Evolutionary conservation across 92 coral and sea anemone genomes (phyloP), one percentile per base, ranked within the genome.

Genomic region (Siderastrea siderea): DNA sequence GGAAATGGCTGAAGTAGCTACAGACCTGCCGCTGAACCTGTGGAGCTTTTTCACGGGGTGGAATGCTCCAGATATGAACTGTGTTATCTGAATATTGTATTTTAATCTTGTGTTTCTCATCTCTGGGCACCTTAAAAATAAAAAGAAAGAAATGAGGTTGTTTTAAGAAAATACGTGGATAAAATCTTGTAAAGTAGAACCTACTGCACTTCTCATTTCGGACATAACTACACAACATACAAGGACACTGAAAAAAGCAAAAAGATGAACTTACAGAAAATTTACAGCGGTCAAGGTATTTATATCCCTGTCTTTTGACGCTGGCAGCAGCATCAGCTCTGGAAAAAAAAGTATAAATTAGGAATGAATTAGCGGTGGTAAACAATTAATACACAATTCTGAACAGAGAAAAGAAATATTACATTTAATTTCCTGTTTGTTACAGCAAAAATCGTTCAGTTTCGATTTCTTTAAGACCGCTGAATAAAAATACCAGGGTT

Each of bases 291-390:
- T 97, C 99, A 69, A 97, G 81, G 78, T 97, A 93, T 83, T 91
- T 97, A 75, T 92, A 91, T 2, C 99, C 99, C 87, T 97, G 98
- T 47, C 97, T 94, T 73, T 97, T 97, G 4, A 89, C 55, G 59
- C 98, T 98, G 12, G 94, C 92, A 6, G 91, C 98, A 51, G 99
- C 95, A 75, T 97, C 99, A 61, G 96, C 98, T 87, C 99, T 97
- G 88, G 5, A 78, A 57, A 46, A 26, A 26, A 58, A 16, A 43
- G 19, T 1, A n/a, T 46, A 64, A 50, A 47, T 15, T 15, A 51
- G 2, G 45, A 16, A 72, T 50, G n/a, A 43, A 52, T 19, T 19
- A 3, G 45, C 26, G 4, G 62, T 6, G 13, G 12, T 17, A 74
- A 19, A 74, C 8, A 51, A 53, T 9, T 5, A 53, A 53, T 53